A percentile compares a stretch with the other conserved stretches of the same genome.
phyloP scores from a whole-genome alignment of 2,797 vertebrate species.

The Chromis chromis region DNA sequence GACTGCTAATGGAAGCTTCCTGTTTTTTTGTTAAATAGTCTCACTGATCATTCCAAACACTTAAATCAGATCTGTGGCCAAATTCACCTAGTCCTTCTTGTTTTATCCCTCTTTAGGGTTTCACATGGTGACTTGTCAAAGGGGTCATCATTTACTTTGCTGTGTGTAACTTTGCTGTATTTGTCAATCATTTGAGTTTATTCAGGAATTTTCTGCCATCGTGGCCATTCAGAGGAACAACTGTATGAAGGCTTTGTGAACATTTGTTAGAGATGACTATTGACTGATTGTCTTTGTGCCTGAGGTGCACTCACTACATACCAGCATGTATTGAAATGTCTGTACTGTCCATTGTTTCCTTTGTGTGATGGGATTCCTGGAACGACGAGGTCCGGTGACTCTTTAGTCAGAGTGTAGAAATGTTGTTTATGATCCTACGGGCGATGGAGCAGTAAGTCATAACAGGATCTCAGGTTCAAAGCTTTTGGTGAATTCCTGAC shows the following conservation, averaged over 20 bases:
- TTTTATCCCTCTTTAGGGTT: background rate
- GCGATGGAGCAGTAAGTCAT: constrained; percentile 30
- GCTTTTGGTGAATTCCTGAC: constrained; percentile 39
- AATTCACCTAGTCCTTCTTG: background rate
- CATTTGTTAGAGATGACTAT: constrained; percentile 13
- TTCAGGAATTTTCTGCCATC: constrained; percentile 45
- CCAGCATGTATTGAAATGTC: constrained; percentile 17
- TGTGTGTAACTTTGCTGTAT: constrained; percentile 5
- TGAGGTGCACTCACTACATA: constrained; percentile 27
- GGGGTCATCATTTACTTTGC: background rate
- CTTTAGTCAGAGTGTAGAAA: constrained; percentile 31
- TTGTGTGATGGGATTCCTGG: constrained; percentile 24
- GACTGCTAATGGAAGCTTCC: too few species aligned
- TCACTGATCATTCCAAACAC: background rate
- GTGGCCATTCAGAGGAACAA: background rate
- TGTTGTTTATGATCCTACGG: constrained; percentile 37
- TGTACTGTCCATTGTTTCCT: constrained; percentile 2
- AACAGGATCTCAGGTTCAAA: constrained; percentile 36
- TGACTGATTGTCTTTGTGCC: constrained; percentile 33
- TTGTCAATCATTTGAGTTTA: constrained; percentile 7
- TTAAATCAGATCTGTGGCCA: background rate
- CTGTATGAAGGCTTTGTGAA: constrained; percentile 36
- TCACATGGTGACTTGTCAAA: background rate
- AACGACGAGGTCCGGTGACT: background rate
- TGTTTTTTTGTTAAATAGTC: too few species aligned